Base-by-base conservation (phyloP, 2,113 vertebrate genomes). In the Sminthopsis crassicaudata region DNA sequence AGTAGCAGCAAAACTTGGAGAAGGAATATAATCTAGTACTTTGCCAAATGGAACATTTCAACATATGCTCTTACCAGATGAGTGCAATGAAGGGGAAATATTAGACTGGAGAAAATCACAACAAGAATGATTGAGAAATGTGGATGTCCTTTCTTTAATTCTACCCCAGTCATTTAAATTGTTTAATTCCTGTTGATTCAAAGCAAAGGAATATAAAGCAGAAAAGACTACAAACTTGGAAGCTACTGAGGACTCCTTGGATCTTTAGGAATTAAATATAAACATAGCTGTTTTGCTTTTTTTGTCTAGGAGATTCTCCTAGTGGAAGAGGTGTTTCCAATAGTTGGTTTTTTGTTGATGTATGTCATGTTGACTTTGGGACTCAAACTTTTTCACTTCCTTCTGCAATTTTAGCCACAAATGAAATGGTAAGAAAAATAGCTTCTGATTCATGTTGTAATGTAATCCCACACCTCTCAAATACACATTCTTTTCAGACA, bases 371-470 rank as follows among this genome's bases (percentile, higher is more conserved):
- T 92, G 99, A 99, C 98, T 99, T 99, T 97, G 99, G 99, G 96
- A 99, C 99, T 42, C 99, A 99, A 97, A 99, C 99, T 0, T 99
- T 99, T 98, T 99, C 99, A 90, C 99, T 99, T 94, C 99, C 99
- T 0, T 99, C 99, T 93, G 99, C 99, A 92, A 99, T 99, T 96
- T 95, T 99, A 98, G 99, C 99, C 53, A 99, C 99, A 94, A 99
- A 99, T 98, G 99, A 99, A 25, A 99, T 99, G 99, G 99, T 99
- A 46, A 99, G 99, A 2, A 99, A 99, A 97, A 99, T 99, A 95
- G 99, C 99, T 27, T 99, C 99, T 36, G 99, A 99, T 7, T 99
- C 99, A 84, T 99, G 99, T 51, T 99, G 99, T 90, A 99, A 99
- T 99, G 99, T 90, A 99, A 99, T 98, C 91, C 99, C 99, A 27